Base-by-base conservation (phyloP, 2,888 invertebrate species). In the Pristionchus maxplancki region DNA sequence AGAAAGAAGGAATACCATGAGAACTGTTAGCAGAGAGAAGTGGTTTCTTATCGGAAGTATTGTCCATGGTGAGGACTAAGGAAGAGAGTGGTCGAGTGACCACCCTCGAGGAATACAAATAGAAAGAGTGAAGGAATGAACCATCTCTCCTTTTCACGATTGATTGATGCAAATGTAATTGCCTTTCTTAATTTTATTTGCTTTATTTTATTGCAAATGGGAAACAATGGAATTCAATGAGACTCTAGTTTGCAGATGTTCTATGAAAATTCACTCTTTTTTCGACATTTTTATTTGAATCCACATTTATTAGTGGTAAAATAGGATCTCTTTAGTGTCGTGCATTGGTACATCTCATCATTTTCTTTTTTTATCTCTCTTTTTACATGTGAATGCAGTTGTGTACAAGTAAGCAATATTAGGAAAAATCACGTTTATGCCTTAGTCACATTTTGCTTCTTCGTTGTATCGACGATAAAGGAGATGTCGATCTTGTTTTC, bases 31-130 rank as follows among this genome's bases (percentile, higher is more conserved):
- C 44, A 48, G 82, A 83, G 82, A 83, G 82, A 24, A 83, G 53
- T 53, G 82, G 82, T 83, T 83, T 83, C 82, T 83, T 83, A 83
- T 53, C 82, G 24, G 82, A 83, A 83, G 82, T 53, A 53, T 50
- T 53, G 53, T 83, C 82, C 82, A 83, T 83, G 5, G 24, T 78
- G 78, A 78, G 3, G 58, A 83, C 24, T 8, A 13, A 53, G n/a
- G 78, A 78, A 9, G 24, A 78, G 78, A 78, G 78, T 78, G 78
- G 44, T n/a, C n/a, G n/a, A 48, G n/a, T 15, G 83, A 83, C 83
- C 83, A 83, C 83, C 53, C 83, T 24, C 83, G 31, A 83, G 11
- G 28, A 44, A 53, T 37, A 83, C 37, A 34, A 83, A 53, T 53
- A n/a, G 53, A 83, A 11, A 83, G 34, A 53, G 53, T 53, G 53